Conservation (phyloP, 1,140 invertebrate genomes). For the Pinna nobilis region DNA sequence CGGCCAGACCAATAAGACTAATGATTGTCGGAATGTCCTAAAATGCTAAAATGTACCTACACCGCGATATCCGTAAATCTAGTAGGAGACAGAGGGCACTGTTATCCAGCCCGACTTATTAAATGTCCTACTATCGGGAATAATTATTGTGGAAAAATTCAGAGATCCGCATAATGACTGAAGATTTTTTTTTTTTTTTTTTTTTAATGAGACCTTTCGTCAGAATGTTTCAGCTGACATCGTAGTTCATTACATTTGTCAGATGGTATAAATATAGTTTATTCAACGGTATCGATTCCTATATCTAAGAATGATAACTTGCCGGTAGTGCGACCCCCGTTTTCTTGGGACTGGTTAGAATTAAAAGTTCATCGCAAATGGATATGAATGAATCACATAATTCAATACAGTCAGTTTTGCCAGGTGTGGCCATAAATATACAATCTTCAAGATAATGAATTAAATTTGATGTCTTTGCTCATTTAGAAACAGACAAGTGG, state of each 20-base stretch:
- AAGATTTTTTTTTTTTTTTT: no score
- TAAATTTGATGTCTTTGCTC: neutral
- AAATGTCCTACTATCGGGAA: neutral
- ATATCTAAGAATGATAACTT: no score
- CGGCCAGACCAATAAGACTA: neutral
- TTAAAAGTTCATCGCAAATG: neutral
- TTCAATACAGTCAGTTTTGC: neutral
- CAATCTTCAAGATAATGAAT: constrained; percentile 38
- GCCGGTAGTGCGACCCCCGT: no score
- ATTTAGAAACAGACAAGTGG: constrained; percentile 9
- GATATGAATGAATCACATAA: neutral
- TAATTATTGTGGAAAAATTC: constrained; percentile 6
- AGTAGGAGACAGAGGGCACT: neutral
- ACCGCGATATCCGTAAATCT: constrained; percentile 4
- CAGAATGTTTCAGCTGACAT: no score
- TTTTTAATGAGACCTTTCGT: no score
- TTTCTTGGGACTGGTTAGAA: constrained; percentile 5
- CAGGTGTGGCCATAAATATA: constrained; percentile 9
- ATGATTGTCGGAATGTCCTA: neutral
- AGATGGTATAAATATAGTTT: no score
- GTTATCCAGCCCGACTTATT: neutral
- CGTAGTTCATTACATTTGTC: no score
- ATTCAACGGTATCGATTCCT: no score
- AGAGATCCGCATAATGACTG: no score
- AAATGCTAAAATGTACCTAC: constrained; percentile 13